These are phyloP conservation scores for Rhagonycha fulva DNA, from an alignment of 2,888 invertebrate genomes.

Conservation along the genomic window DNA sequence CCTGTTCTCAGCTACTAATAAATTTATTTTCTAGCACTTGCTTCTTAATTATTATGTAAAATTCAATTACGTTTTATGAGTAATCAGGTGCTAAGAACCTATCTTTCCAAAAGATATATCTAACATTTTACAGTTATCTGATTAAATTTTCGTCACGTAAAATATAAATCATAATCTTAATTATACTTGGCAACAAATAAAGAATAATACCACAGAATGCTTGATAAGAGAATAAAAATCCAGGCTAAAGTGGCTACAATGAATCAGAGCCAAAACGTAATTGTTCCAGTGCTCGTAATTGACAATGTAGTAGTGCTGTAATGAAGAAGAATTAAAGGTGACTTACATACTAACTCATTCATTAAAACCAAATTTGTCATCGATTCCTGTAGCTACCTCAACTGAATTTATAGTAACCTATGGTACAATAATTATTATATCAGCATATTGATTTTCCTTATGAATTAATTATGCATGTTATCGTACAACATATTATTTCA, in stretches of 20 bases:
- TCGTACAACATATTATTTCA: no score
- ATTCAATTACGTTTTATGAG: neutral
- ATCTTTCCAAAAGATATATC: neutral
- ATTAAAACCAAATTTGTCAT: neutral
- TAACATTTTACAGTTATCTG: neutral
- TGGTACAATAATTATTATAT: neutral
- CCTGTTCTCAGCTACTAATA: neutral
- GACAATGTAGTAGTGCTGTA: neutral
- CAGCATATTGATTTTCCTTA: neutral
- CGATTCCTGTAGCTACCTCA: neutral
- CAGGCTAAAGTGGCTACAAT: neutral
- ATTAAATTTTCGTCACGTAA: neutral
- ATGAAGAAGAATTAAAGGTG: neutral
- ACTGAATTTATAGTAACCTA: neutral
- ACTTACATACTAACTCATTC: neutral
- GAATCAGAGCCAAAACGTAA: neutral
- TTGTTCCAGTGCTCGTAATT: neutral
- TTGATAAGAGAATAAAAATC: neutral
- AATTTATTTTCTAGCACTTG: neutral
- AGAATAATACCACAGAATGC: neutral
- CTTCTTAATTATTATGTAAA: neutral
- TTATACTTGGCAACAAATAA: neutral
- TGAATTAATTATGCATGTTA: neutral
- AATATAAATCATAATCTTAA: neutral
- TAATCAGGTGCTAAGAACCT: neutral